These are phyloP conservation scores for Cephalopachus bancanus DNA, from an alignment of 2,797 vertebrate species.

Conservation along the genomic window DNA sequence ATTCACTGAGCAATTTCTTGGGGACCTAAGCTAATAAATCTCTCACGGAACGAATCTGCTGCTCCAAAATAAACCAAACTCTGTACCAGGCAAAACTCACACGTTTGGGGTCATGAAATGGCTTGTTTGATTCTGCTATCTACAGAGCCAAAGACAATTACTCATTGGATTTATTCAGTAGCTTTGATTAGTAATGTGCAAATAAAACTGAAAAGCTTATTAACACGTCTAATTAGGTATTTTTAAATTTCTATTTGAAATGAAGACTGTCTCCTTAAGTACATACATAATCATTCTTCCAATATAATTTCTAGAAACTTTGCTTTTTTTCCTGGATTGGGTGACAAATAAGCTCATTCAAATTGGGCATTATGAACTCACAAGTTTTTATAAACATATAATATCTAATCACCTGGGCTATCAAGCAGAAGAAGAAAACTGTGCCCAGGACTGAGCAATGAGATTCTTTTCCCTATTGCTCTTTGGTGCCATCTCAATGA, in stretches of 20 bases:
- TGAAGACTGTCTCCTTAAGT: not conserved
- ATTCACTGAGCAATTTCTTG: not conserved
- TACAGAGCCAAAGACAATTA: not conserved
- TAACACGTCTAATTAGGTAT: not conserved
- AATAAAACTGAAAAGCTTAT: not conserved
- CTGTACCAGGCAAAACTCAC: not conserved
- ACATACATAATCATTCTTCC: not conserved
- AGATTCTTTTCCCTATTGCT: not conserved
- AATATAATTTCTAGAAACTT: slow-evolving; percentile 43
- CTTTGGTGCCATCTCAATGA: not conserved
- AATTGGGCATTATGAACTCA: not conserved
- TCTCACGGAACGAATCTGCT: slow-evolving; percentile 31
- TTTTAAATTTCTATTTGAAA: slow-evolving; percentile 12
- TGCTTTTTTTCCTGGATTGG: not conserved
- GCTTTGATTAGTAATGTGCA: slow-evolving; percentile 22
- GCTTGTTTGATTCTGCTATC: not conserved
- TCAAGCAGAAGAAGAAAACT: not conserved
- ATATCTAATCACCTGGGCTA: not conserved
- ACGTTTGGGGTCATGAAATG: not conserved
- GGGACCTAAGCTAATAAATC: not conserved
- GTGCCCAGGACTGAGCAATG: not conserved
- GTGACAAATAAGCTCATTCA: not conserved
- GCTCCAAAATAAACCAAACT: not conserved
- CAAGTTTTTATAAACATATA: not conserved
- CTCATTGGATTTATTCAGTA: not conserved